Conservation (phyloP, 2,113 vertebrate genomes). For the Pardalotus punctatus region DNA sequence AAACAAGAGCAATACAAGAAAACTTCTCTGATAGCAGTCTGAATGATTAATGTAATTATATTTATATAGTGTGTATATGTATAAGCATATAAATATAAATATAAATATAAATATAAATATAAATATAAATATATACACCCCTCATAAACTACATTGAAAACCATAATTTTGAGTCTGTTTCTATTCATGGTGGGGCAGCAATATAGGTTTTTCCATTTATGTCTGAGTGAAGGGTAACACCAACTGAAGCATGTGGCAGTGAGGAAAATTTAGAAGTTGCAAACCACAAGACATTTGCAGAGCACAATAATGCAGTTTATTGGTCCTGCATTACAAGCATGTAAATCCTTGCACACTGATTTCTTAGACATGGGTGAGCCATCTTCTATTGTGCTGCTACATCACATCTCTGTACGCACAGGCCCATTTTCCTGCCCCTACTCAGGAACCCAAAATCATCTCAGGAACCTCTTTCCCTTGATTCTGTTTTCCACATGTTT, state of each 20-base stretch:
- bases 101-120: too few species aligned
- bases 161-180: background rate
- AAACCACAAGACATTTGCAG: background rate
- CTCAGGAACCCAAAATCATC: background rate
- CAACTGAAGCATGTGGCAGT: background rate
- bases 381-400: background rate
- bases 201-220: background rate
- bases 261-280: background rate
- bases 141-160: background rate
- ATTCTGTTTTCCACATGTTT: background rate
- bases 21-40: background rate
- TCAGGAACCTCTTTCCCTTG: background rate
- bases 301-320: background rate
- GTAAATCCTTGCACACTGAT: background rate
- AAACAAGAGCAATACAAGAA: background rate
- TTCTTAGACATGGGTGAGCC: background rate
- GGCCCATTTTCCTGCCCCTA: fast-evolving
- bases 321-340: background rate
- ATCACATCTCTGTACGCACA: background rate
- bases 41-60: background rate
- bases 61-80: background rate
- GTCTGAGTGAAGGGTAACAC: background rate
- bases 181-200: background rate
- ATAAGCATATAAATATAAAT: too few species aligned
- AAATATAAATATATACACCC: too few species aligned